These are phyloP conservation scores for Zaprionus inermis DNA, from an alignment of 1,140 invertebrate genomes.

Conservation along the genomic window DNA sequence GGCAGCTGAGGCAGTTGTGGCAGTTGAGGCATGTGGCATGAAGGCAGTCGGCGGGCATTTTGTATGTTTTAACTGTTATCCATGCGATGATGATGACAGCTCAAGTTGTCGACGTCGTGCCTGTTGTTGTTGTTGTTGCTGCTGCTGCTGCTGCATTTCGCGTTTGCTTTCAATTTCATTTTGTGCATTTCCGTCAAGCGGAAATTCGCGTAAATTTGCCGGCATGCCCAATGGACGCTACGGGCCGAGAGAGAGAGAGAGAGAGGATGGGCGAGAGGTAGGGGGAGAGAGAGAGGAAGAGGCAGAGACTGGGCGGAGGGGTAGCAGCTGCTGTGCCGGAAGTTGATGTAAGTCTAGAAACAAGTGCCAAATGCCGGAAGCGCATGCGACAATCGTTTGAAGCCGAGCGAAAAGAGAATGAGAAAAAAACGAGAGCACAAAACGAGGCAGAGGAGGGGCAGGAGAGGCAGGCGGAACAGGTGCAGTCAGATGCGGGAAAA, in stretches of 20 bases:
- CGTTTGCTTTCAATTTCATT: slow-evolving; percentile 67
- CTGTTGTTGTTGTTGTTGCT: background rate
- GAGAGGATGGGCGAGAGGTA: background rate
- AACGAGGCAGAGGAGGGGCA: background rate
- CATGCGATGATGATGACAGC: slow-evolving; percentile 45
- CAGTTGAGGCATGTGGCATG: background rate
- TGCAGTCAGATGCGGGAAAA: background rate
- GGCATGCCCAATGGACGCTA: slow-evolving; percentile 57
- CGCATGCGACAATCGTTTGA: slow-evolving; percentile 45
- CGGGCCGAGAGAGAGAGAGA: background rate
- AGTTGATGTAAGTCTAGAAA: slow-evolving; percentile 81
- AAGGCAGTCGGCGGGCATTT: background rate
- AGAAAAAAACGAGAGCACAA: slow-evolving; percentile 1
- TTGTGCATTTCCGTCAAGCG: slow-evolving; percentile 81
- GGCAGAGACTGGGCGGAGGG: background rate
- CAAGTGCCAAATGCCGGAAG: slow-evolving; percentile 81
- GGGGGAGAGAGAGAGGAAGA: background rate
- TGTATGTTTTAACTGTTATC: slow-evolving; percentile 27
- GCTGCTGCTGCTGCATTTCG: slow-evolving; percentile 11
- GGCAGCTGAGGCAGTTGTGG: background rate
- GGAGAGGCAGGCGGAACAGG: background rate
- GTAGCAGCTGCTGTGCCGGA: slow-evolving; percentile 48
- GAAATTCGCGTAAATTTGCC: slow-evolving; percentile 81
- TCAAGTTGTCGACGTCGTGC: slow-evolving; percentile 38
- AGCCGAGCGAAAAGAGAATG: slow-evolving; percentile 8